phyloP scores from a whole-genome alignment of 2,113 vertebrate genomes.

The Heptranchias perlo region DNA sequence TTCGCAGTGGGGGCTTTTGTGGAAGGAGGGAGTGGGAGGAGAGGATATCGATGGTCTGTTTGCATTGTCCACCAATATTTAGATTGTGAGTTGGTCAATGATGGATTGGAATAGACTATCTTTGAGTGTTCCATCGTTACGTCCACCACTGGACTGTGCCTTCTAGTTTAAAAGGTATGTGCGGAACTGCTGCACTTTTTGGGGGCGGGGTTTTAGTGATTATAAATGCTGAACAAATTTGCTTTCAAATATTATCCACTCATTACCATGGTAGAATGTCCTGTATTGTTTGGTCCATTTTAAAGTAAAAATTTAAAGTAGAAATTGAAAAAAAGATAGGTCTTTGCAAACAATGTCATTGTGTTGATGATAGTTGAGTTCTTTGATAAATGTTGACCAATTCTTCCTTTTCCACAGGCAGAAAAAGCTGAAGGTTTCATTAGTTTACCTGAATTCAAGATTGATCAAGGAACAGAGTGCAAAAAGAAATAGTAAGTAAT shows the following conservation, averaged over 20 bases:
- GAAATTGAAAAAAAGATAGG: neutral
- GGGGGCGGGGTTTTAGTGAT: neutral
- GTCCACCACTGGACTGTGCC: too few relatives aligned
- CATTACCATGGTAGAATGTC: neutral
- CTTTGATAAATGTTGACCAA: conserved; percentile 1
- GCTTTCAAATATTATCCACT: neutral
- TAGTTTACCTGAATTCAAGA: conserved; percentile 82
- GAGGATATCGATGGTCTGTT: neutral
- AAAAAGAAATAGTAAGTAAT: conserved; percentile 93
- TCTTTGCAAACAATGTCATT: neutral
- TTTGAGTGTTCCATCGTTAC: neutral
- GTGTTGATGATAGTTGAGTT: neutral
- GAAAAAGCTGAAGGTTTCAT: conserved; percentile 95
- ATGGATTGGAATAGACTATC: neutral
- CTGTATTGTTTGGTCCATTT: neutral
- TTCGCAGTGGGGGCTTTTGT: neutral
- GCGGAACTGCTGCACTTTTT: neutral
- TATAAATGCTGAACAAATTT: neutral
- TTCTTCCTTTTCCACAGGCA: conserved; percentile 62
- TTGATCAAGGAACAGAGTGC: conserved; percentile 85
- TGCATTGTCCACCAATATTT: neutral
- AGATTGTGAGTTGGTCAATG: neutral
- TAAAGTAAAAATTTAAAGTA: neutral
- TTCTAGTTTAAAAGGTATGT: neutral
- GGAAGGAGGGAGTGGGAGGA: neutral